Conservation (phyloP, 1,140 invertebrate genomes). For the Apis cerana region DNA sequence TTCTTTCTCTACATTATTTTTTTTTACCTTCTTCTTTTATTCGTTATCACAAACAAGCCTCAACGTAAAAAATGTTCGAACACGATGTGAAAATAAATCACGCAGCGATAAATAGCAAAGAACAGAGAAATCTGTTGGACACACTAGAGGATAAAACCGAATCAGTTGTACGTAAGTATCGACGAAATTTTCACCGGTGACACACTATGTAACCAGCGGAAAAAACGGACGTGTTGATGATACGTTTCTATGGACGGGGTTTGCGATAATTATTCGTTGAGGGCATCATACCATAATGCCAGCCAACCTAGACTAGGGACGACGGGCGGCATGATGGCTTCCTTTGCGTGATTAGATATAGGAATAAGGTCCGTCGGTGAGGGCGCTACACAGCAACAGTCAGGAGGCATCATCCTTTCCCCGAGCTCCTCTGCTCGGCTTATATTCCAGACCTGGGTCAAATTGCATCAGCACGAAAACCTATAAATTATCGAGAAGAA, state of each 20-base stretch:
- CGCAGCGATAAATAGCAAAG: constrained; percentile 29
- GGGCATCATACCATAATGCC: constrained; percentile 45
- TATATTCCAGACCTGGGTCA: constrained; percentile 97
- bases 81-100: constrained; percentile 32
- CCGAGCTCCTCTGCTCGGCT: constrained; percentile 89
- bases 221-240: constrained; percentile 43
- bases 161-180: constrained; percentile 16
- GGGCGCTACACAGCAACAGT: constrained; percentile 99
- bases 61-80: constrained; percentile 40
- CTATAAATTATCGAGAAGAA: constrained; percentile 77
- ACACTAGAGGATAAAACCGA: constrained; percentile 44
- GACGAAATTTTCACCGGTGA: constrained; percentile 16
- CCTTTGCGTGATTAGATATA: constrained; percentile 82
- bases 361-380: constrained; percentile 94
- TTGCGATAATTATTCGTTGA: constrained; percentile 51
- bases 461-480: constrained; percentile 98
- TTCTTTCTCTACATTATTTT: neutral
- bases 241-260: constrained; percentile 42
- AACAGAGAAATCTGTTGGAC: constrained; percentile 27
- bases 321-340: constrained; percentile 72
- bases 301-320: constrained; percentile 53
- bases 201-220: constrained; percentile 20
- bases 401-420: constrained; percentile 96
- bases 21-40: neutral
- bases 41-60: constrained; percentile 31